Percentiles rank a stretch among this genome's conserved stretches.
These are phyloP conservation scores for Orchesella flavescens DNA, from an alignment of 2,888 invertebrate genomes.

Conservation along the genomic window DNA sequence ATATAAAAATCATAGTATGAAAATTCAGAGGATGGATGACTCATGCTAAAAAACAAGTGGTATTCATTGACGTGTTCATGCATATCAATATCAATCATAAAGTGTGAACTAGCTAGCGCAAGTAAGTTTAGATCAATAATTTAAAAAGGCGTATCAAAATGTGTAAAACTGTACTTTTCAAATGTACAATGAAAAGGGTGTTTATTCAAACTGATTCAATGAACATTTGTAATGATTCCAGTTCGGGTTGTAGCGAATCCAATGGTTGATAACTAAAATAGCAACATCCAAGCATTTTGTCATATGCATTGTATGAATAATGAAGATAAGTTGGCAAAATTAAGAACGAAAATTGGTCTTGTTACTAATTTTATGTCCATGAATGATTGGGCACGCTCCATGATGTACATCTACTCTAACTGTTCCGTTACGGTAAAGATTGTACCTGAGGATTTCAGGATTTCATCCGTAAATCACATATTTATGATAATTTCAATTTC, in stretches of 20 bases:
- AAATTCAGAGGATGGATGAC: too few relatives aligned
- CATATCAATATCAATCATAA: too few relatives aligned
- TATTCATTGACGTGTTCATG: too few relatives aligned
- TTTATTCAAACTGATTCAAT: constrained; percentile 17
- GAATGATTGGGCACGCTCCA: constrained; percentile 38
- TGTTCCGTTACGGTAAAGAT: constrained; percentile 35
- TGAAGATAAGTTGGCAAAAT: background rate
- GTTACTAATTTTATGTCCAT: constrained; percentile 44
- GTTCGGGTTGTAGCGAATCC: constrained; percentile 19
- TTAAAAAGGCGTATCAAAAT: too few relatives aligned
- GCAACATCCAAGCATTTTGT: background rate
- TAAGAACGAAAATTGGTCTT: background rate
- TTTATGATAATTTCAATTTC: too few relatives aligned
- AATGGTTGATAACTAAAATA: constrained; percentile 22
- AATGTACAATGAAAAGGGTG: too few relatives aligned
- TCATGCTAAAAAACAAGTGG: too few relatives aligned
- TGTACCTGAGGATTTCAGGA: background rate
- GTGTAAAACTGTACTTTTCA: too few relatives aligned
- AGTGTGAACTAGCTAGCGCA: too few relatives aligned
- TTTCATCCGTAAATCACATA: too few relatives aligned
- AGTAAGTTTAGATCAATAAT: too few relatives aligned
- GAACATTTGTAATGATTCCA: background rate
- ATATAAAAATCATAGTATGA: too few relatives aligned
- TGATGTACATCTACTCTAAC: background rate
- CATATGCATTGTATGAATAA: background rate